Evolutionary conservation across 2,113 vertebrate genomes (phyloP), one percentile per base, ranked within the genome.

Genomic region (Clinocottus analis): DNA sequence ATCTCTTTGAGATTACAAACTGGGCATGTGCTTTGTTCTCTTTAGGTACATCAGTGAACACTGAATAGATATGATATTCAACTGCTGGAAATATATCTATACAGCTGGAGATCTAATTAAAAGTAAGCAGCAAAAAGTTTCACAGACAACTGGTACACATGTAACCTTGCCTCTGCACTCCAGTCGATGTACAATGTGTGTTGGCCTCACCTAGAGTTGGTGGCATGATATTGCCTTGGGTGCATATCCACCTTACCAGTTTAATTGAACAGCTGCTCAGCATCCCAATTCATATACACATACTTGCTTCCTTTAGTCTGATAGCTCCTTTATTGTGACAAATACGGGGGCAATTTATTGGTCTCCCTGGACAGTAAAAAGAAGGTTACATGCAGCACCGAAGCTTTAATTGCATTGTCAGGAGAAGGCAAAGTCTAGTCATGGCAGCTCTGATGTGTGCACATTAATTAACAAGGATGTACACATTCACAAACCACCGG

Each of bases 211-310:
- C 75, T 55, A 37, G 87, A 87, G 72, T 89, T 45, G 63, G 59
- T 88, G 74, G 45, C 78, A 85, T 89, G 77, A 37, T 77, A 69
- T 51, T 72, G 80, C 90, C 87, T 86, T 80, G 84, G 83, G 87
- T 88, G 83, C 82, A 87, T 77, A 85, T 87, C 78, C 79, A 87
- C 78, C 85, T 60, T 75, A 81, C 88, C 72, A 59, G 55, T 93
- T 93, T 92, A 94, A 95, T 93, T 93, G 90, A 93, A 91, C 91
- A 94, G 89, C 90, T 93, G 91, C 88, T 94, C 87, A 43, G 85
- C 82, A 91, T 90, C 87, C 84, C 89, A 67, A 87, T 88, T 88
- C 86, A 86, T 75, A 82, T 75, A 83, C 90, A 89, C 83, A 86
- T 82, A 87, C 67, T 79, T 65, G 82, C 85, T 85, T 91, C 87